Base-by-base conservation (phyloP, 2,888 invertebrate species). In the Liopterus haemorrhoidalis region DNA sequence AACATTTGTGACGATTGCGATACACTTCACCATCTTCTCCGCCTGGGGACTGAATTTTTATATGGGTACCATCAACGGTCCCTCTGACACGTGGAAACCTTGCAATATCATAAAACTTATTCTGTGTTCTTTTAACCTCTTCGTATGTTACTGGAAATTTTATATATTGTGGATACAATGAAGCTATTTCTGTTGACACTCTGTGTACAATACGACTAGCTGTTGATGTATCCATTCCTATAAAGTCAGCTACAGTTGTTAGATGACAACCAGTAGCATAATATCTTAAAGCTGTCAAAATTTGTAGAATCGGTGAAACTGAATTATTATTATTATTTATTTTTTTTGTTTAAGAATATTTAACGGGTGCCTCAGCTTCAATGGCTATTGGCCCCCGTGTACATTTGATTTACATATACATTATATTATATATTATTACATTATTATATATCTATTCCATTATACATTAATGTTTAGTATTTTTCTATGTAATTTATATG, bases 61-160 rank as follows among this genome's bases (percentile, higher is more conserved):
- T 38, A 19, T 58, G 57, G 5, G 54, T 58, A 21, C 55, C 57
- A 46, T 58, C 57, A 6, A 57, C 40, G 24, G 12, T 51, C 11
- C 54, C 54, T 14, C 58, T 41, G 14, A 56, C 49, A 40, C 49
- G 37, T 4, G 55, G 57, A 46, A 58, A 55, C 30, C 48, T 33
- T 14, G 52, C 50, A 24, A 54, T 53, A 14, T 48, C 21, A 36
- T 41, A 53, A 41, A 58, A 57, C 5, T 41, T 5, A 8, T 44
- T 24, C 25, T 54, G 49, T 16, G 21, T 31, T 19, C n/a, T 9
- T 25, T 25, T 46, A 5, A 52, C 49, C 32, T 54, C 52, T 11
- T 49, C 39, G 1, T 32, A 19, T 15, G 41, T 37, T 5, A 19
- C 6, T 38, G 53, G 53, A 35, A 56, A 39, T 21, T 36, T 32